Conservation (phyloP, 2,888 invertebrate species). For the Hemicrepidius hirtus region DNA sequence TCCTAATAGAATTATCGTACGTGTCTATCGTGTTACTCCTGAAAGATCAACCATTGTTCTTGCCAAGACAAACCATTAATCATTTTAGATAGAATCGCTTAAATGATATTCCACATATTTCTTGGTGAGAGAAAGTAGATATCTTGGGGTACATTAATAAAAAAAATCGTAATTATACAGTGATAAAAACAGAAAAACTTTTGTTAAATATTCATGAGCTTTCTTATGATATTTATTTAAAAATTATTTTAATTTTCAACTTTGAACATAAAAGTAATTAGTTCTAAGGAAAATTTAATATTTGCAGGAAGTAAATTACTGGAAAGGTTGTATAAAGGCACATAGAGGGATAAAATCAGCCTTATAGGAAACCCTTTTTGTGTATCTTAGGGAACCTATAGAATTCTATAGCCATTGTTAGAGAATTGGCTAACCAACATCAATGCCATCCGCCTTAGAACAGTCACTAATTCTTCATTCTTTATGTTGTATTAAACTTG, state of each 20-base stretch:
- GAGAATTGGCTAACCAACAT: neutral
- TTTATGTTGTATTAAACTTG: no score
- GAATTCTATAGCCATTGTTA: constrained; percentile 5
- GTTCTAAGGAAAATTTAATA: no score
- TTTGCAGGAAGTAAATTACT: no score
- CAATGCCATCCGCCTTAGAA: neutral
- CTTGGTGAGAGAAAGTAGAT: constrained; percentile 4
- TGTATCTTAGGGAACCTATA: constrained; percentile 4
- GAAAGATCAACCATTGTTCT: neutral
- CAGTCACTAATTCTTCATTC: constrained; percentile 1
- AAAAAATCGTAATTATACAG: neutral
- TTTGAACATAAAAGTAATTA: no score
- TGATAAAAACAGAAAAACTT: no score
- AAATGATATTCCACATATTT: constrained; percentile 11
- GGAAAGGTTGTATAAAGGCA: neutral
- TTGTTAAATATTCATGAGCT: no score
- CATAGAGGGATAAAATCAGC: constrained; percentile 3
- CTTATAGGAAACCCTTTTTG: neutral
- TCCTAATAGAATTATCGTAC: no score
- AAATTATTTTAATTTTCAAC: no score
- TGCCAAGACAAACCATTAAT: constrained; percentile 5
- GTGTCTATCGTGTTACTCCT: neutral
- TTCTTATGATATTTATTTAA: no score
- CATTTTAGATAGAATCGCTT: neutral
- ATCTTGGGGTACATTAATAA: neutral